These are phyloP conservation scores for Trissolcus brochymenae DNA, from an alignment of 2,888 invertebrate species.

Conservation along the genomic window DNA sequence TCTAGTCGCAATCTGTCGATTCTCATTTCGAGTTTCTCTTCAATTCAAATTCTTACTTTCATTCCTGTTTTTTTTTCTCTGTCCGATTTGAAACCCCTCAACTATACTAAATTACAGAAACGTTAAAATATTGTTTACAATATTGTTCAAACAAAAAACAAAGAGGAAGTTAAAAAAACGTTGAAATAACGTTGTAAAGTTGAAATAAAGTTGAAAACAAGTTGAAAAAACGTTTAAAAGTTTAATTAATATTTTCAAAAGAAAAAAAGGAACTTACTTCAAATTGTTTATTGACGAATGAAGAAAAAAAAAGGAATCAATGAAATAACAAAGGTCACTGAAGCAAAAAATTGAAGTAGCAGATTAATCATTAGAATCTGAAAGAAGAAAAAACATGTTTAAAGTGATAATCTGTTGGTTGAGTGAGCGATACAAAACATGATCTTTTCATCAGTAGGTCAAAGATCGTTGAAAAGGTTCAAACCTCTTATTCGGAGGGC, in stretches of 20 bases:
- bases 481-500: conserved; percentile 26
- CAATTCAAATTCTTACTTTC: conserved; percentile 24
- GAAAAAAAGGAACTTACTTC: too few species aligned
- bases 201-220: too few species aligned
- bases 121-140: too few species aligned
- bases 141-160: too few species aligned
- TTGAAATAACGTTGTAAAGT: too few species aligned
- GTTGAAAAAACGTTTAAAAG: too few species aligned
- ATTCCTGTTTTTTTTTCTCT: background rate
- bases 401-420: background rate
- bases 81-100: background rate
- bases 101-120: background rate
- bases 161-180: too few species aligned
- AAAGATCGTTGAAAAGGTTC: conserved; percentile 35
- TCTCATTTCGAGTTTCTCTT: conserved; percentile 25
- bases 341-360: too few species aligned
- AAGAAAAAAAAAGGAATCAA: too few species aligned
- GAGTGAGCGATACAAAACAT: background rate
- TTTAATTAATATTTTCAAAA: too few species aligned
- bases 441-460: conserved; percentile 35
- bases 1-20: conserved; percentile 32
- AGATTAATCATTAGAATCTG: background rate
- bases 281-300: too few species aligned
- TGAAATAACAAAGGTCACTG: too few species aligned
- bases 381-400: background rate